phyloP scores from a whole-genome alignment of 2,888 invertebrate genomes.

The Melanotus villosus region DNA sequence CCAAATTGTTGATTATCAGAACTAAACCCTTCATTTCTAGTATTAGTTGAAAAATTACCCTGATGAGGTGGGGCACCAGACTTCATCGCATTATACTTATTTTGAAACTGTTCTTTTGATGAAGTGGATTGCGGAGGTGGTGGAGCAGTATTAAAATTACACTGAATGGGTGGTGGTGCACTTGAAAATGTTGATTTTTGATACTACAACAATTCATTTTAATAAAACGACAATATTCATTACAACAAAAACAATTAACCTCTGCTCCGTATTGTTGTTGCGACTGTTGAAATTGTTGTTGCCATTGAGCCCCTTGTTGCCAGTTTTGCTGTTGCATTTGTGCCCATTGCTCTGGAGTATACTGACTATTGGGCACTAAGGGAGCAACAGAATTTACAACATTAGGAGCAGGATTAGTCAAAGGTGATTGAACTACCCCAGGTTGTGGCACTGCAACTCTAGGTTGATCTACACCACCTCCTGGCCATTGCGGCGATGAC shows the following conservation, averaged over 20 bases:
- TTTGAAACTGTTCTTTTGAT: conserved; percentile 44
- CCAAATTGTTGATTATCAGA: conserved; percentile 18
- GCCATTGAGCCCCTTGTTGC: conserved; percentile 84
- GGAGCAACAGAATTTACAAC: conserved; percentile 57
- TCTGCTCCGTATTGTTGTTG: conserved; percentile 83
- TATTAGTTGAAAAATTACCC: conserved; percentile 26
- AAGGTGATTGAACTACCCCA: conserved; percentile 44
- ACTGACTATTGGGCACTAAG: conserved; percentile 61
- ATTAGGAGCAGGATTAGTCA: conserved; percentile 57
- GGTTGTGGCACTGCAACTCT: no score
- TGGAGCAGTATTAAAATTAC: conserved; percentile 54
- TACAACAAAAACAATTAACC: conserved; percentile 66
- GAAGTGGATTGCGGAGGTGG: conserved; percentile 55
- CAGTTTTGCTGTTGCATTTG: conserved; percentile 80
- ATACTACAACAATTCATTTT: conserved; percentile 63
- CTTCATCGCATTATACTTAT: conserved; percentile 58
- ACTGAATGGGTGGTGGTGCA: conserved; percentile 56
- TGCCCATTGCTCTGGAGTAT: conserved; percentile 79
- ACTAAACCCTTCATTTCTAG: conserved; percentile 1
- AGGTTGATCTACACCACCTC: conserved; percentile 44
- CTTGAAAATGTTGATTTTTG: conserved; percentile 67
- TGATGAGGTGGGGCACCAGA: conserved; percentile 44
- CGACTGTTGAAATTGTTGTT: conserved; percentile 84
- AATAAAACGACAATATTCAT: conserved; percentile 8
- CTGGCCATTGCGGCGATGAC: conserved; percentile 65